Conservation (phyloP, 1,140 invertebrate species). For the Bombus consobrinus region DNA sequence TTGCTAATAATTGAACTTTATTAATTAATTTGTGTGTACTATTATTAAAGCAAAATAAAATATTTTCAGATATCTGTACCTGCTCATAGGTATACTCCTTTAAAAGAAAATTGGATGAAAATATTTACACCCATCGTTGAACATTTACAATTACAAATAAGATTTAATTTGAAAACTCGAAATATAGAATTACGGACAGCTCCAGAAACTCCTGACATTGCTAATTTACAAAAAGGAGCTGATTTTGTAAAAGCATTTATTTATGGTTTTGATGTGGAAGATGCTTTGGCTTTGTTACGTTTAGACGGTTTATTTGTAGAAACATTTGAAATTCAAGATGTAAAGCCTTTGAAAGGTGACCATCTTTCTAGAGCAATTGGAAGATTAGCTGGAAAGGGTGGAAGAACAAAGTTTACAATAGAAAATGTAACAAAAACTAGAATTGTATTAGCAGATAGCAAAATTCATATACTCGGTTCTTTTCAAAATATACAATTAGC, state of each 20-base stretch:
- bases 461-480: conserved; percentile 98
- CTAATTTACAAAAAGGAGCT: conserved; percentile 97
- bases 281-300: conserved; percentile 96
- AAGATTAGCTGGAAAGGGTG: conserved; percentile 97
- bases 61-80: conserved; percentile 87
- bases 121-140: conserved; percentile 98
- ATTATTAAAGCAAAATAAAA: conserved; percentile 3
- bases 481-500: conserved; percentile 99
- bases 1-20: not conserved
- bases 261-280: conserved; percentile 98
- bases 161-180: conserved; percentile 96
- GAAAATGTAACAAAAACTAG: conserved; percentile 99
- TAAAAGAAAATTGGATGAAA: conserved; percentile 99
- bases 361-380: conserved; percentile 98
- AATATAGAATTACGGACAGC: conserved; percentile 93
- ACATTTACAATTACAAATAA: conserved; percentile 95
- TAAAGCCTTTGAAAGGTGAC: conserved; percentile 97
- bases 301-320: conserved; percentile 99
- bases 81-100: conserved; percentile 92
- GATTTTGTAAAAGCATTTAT: conserved; percentile 99
- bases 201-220: conserved; percentile 92
- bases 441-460: conserved; percentile 97
- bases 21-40: not conserved
- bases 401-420: conserved; percentile 98
- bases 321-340: conserved; percentile 98